These are phyloP conservation scores for Carduelis carduelis DNA, from an alignment of 2,797 vertebrate genomes.

Conservation along the genomic window DNA sequence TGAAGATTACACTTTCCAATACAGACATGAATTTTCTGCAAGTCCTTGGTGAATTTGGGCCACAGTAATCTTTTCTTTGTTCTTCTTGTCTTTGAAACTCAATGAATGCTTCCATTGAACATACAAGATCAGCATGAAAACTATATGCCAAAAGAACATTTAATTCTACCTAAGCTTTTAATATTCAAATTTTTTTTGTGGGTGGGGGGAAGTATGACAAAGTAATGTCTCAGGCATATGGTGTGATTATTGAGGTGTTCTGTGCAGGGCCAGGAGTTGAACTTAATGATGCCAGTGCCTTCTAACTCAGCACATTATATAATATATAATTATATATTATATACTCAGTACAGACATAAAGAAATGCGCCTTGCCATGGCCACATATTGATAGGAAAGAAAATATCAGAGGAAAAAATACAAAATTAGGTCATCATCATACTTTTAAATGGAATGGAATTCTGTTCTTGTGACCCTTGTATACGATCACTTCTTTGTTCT, in stretches of 20 bases:
- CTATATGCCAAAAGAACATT: not conserved
- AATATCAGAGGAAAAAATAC: not conserved
- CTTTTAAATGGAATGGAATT: not conserved
- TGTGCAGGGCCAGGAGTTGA: not conserved
- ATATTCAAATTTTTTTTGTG: not conserved
- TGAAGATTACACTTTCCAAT: not conserved
- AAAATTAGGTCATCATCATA: not conserved
- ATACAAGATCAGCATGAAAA: not conserved
- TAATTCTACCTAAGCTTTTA: not conserved
- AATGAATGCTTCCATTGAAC: not conserved
- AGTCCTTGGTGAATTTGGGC: not conserved
- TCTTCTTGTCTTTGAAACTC: not conserved
- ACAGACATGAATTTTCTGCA: not conserved
- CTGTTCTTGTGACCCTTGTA: not conserved
- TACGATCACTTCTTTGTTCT: not conserved
- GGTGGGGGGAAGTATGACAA: rapidly evolving
- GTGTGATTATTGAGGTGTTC: not conserved
- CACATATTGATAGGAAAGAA: not conserved
- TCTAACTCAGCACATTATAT: not conserved
- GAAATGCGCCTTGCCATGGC: not conserved
- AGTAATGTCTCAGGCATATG: not conserved
- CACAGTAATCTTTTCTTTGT: not conserved
- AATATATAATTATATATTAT: no score
- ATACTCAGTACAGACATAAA: not conserved
- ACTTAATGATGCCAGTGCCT: rapidly evolving